These are phyloP conservation scores for Orius laevigatus DNA, from an alignment of 1,140 invertebrate genomes.

Conservation along the genomic window DNA sequence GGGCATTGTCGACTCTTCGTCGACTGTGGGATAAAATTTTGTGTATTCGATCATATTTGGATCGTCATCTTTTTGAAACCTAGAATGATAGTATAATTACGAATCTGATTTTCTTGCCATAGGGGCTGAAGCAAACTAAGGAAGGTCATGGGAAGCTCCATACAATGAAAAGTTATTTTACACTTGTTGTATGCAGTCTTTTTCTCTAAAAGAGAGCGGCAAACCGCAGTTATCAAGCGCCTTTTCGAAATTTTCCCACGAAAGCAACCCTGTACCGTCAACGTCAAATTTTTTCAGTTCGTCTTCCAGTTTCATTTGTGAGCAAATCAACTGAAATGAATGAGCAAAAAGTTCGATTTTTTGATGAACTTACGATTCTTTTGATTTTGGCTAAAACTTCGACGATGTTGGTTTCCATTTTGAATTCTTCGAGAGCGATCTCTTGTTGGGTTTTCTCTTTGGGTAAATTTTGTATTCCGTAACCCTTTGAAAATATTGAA, in stretches of 20 bases:
- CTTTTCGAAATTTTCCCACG: not conserved
- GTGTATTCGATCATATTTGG: not conserved
- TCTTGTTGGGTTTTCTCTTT: too few relatives aligned
- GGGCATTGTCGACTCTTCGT: not conserved
- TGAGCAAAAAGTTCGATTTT: not conserved
- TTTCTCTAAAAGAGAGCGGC: not conserved
- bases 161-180: conserved; percentile 1
- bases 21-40: not conserved
- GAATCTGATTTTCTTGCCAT: too few relatives aligned
- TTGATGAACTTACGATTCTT: not conserved
- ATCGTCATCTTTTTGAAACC: not conserved
- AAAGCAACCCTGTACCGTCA: not conserved
- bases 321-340: conserved; percentile 2
- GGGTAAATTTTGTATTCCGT: too few relatives aligned
- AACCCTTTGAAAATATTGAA: too few relatives aligned
- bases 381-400: conserved; percentile 3
- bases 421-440: not conserved
- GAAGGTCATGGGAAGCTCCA: too few relatives aligned
- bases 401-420: not conserved
- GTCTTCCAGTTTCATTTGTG: not conserved
- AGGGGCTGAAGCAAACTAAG: too few relatives aligned
- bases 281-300: not conserved
- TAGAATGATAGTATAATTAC: not conserved
- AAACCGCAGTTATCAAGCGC: not conserved
- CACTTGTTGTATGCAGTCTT: not conserved